phyloP scores from a whole-genome alignment of 2,888 invertebrate genomes.

The Drosophila koepferae region DNA sequence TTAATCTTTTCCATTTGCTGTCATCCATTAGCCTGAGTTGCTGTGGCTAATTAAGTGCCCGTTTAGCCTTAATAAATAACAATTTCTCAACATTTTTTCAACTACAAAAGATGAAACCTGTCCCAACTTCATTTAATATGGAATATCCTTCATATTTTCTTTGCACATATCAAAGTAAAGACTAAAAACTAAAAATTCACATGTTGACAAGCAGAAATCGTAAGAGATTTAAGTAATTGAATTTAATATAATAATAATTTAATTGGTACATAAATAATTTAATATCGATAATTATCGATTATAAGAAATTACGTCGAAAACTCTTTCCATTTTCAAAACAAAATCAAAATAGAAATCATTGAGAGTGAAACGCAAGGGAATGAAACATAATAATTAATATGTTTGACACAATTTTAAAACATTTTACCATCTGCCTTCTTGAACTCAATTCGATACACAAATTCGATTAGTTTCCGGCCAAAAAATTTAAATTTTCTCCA shows the following conservation, averaged over 20 bases:
- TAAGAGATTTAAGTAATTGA: not conserved
- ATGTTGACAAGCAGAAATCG: not conserved
- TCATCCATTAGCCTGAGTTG: slow-evolving; percentile 42
- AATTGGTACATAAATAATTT: no score
- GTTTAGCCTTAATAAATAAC: slow-evolving; percentile 55
- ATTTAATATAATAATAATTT: not conserved
- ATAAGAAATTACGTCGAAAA: not conserved
- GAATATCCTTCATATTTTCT: slow-evolving; percentile 14
- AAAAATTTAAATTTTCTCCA: not conserved
- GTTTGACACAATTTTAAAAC: not conserved
- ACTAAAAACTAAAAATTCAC: not conserved
- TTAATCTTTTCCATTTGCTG: slow-evolving; percentile 38
- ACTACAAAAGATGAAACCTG: slow-evolving; percentile 6
- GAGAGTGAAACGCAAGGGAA: not conserved
- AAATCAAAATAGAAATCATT: not conserved
- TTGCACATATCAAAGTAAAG: not conserved
- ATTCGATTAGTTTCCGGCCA: not conserved
- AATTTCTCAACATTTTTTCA: slow-evolving; percentile 41
- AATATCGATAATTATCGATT: slow-evolving; percentile 2
- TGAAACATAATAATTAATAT: not conserved
- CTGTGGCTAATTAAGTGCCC: slow-evolving; percentile 66
- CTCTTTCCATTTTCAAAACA: not conserved
- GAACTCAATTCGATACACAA: not conserved
- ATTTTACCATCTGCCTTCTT: not conserved
- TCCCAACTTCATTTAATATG: not conserved